These are phyloP conservation scores for Venturia canescens DNA, from an alignment of 1,140 invertebrate species.

Conservation along the genomic window DNA sequence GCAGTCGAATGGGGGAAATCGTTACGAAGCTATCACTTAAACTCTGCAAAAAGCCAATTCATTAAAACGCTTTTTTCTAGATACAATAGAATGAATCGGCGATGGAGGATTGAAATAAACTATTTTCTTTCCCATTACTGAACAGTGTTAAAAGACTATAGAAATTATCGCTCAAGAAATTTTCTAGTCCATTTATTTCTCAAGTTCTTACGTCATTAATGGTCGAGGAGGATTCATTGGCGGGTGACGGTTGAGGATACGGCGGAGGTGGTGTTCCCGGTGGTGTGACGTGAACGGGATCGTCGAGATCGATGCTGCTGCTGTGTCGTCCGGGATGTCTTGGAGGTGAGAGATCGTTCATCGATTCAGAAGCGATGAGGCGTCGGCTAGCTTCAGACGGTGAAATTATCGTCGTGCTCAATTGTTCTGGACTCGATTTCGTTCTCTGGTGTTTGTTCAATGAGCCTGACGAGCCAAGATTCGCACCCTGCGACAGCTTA, in stretches of 20 bases:
- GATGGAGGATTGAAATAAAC: too few species aligned
- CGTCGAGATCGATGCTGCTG: slow-evolving; percentile 57
- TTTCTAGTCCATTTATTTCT: not conserved
- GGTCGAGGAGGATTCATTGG: slow-evolving; percentile 67
- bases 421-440: slow-evolving; percentile 84
- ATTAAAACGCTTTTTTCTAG: not conserved
- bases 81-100: not conserved
- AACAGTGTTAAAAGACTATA: too few species aligned
- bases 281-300: slow-evolving; percentile 80
- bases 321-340: slow-evolving; percentile 66
- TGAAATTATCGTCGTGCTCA: slow-evolving; percentile 75
- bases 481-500: slow-evolving; percentile 72
- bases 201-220: slow-evolving; percentile 69
- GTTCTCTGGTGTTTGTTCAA: slow-evolving; percentile 81
- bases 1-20: slow-evolving; percentile 62
- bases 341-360: slow-evolving; percentile 78
- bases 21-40: slow-evolving; percentile 63
- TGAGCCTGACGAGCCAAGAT: slow-evolving; percentile 66
- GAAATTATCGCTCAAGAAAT: too few species aligned
- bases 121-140: too few species aligned
- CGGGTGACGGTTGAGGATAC: slow-evolving; percentile 79
- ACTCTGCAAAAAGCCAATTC: slow-evolving; percentile 55
- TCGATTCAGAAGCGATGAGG: slow-evolving; percentile 80
- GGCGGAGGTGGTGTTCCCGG: slow-evolving; percentile 92
- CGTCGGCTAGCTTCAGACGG: slow-evolving; percentile 75